These are phyloP conservation scores for Microctonus brassicae DNA, from an alignment of 2,888 invertebrate species.

Conservation along the genomic window DNA sequence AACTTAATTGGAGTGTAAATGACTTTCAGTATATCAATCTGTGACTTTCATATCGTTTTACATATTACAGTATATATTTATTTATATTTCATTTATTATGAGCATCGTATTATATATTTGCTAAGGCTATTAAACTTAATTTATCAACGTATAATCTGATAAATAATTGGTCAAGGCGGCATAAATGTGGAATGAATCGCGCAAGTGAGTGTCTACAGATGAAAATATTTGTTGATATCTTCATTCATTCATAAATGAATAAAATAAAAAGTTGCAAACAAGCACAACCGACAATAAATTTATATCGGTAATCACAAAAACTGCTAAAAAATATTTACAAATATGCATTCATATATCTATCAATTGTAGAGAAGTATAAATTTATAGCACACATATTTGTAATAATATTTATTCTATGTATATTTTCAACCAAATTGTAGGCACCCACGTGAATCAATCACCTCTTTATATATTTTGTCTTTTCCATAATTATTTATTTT, in stretches of 20 bases:
- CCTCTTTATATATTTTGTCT: not conserved
- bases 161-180: not conserved
- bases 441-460: constrained; percentile 10
- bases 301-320: not conserved
- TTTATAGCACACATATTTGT: not conserved
- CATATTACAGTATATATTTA: not conserved
- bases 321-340: not conserved
- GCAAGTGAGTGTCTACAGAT: constrained; percentile 1
- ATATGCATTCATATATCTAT: not conserved
- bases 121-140: too few species aligned
- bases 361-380: not conserved
- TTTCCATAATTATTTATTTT: not conserved
- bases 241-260: not conserved
- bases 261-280: not conserved
- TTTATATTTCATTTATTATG: too few species aligned
- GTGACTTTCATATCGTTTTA: not conserved
- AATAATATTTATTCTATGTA: not conserved
- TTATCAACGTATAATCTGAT: too few species aligned
- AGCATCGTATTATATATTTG: too few species aligned
- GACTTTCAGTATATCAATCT: not conserved
- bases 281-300: not conserved
- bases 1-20: not conserved
- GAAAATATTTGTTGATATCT: not conserved
- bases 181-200: constrained; percentile 15
- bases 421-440: not conserved